These are phyloP conservation scores for Gouania willdenowi DNA, from an alignment of 2,797 vertebrate species.

Conservation along the genomic window DNA sequence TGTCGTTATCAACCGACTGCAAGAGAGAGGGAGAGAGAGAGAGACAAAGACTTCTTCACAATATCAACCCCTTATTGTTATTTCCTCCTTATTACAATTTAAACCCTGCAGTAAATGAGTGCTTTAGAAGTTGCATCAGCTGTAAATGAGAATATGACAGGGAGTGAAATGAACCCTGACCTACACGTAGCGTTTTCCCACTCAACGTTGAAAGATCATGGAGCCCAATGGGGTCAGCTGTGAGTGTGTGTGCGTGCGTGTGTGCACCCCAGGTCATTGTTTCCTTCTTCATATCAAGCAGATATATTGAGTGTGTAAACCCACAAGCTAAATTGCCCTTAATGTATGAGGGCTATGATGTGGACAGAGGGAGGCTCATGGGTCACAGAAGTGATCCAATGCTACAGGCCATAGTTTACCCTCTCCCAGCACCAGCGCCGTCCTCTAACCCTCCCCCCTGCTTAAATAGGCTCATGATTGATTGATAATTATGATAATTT, in stretches of 20 bases:
- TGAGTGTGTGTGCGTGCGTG: conserved; percentile 26
- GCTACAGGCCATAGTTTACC: conserved; percentile 72
- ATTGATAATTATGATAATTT: conserved; percentile 98
- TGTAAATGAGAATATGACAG: conserved; percentile 37
- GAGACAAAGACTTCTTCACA: too few species aligned
- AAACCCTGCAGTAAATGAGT: conserved; percentile 1
- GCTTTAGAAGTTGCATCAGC: background rate
- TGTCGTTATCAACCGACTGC: too few species aligned
- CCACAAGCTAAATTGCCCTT: conserved; percentile 70
- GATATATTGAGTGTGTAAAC: conserved; percentile 69
- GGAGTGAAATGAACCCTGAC: conserved; percentile 45
- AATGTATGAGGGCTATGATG: conserved; percentile 84
- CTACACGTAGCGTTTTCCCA: conserved; percentile 48
- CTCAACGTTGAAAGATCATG: conserved; percentile 40
- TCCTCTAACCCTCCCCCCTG: conserved; percentile 36
- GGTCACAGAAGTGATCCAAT: conserved; percentile 83
- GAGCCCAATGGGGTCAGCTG: conserved; percentile 51
- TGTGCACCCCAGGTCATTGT: conserved; percentile 20
- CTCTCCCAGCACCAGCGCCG: conserved; percentile 47
- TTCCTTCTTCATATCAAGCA: conserved; percentile 38
- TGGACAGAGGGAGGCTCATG: conserved; percentile 77
- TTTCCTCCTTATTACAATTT: too few species aligned
- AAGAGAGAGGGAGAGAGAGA: too few species aligned
- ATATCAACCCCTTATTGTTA: too few species aligned
- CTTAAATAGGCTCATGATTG: conserved; percentile 83